Evolutionary conservation across 2,888 invertebrate species (phyloP).

Genomic region (Glyphotaelius pellucidus): DNA sequence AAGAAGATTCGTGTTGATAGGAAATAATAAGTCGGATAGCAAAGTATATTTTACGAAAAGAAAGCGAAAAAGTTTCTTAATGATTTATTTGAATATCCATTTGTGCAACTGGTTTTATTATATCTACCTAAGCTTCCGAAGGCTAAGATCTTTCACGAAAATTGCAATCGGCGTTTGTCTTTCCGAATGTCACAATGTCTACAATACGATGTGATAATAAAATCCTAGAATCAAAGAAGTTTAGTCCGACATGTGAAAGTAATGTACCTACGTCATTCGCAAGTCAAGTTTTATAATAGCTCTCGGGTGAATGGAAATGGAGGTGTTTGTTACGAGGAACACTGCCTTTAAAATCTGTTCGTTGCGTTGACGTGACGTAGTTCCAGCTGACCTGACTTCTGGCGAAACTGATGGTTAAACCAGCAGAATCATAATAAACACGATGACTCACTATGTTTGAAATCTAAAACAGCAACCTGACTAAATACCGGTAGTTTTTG

Average conservation of each 20-base stretch:
- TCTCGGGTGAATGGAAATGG: background rate
- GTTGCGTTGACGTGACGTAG: background rate
- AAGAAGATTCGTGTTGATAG: too few species aligned
- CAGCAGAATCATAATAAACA: background rate
- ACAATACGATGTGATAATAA: too few species aligned
- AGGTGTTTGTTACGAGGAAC: background rate
- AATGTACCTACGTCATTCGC: background rate
- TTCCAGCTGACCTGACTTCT: background rate
- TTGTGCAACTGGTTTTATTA: too few species aligned
- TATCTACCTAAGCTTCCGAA: background rate
- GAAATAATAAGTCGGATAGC: too few species aligned
- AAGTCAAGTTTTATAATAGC: background rate
- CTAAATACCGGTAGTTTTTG: slow-evolving; percentile 17
- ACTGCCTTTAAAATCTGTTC: background rate
- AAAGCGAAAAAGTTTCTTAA: too few species aligned
- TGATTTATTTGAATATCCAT: too few species aligned
- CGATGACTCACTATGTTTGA: background rate
- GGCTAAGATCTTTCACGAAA: background rate
- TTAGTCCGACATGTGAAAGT: background rate
- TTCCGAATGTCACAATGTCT: too few species aligned
- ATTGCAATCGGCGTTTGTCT: background rate
- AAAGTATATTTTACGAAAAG: too few species aligned
- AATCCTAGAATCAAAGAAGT: background rate
- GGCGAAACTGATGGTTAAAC: background rate
- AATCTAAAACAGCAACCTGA: background rate